A percentile compares a stretch with the other conserved stretches of the same genome.
These are phyloP conservation scores for Ditylenchus dipsaci DNA, from an alignment of 1,140 invertebrate genomes.

Conservation along the genomic window DNA sequence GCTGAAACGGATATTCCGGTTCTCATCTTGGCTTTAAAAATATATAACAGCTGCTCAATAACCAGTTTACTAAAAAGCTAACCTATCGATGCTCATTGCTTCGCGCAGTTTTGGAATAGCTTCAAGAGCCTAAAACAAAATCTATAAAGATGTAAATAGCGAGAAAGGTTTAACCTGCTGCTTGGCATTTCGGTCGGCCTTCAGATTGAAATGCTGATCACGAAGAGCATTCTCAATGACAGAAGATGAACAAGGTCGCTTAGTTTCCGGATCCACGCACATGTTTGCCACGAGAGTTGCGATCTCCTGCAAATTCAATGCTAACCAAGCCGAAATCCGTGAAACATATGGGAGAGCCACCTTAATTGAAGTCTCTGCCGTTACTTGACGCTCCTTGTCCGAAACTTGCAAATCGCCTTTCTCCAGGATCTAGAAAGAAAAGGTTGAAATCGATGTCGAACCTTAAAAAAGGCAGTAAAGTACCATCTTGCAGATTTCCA, in stretches of 20 bases:
- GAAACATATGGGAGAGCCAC: too few species aligned
- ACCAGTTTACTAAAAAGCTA: too few species aligned
- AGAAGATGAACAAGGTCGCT: conserved; percentile 91
- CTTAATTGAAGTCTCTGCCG: conserved; percentile 82
- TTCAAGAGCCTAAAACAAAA: conserved; percentile 70
- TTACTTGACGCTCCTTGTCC: conserved; percentile 87
- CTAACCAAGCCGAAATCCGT: too few species aligned
- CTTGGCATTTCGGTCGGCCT: conserved; percentile 87
- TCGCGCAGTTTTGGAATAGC: conserved; percentile 83
- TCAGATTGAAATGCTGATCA: conserved; percentile 90
- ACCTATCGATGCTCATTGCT: conserved; percentile 75
- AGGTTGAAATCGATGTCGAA: not conserved
- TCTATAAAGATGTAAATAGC: not conserved
- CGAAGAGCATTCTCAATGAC: conserved; percentile 97
- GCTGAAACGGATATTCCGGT: conserved; percentile 71
- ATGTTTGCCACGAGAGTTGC: conserved; percentile 69
- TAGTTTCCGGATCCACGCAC: conserved; percentile 94
- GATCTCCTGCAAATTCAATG: conserved; percentile 41
- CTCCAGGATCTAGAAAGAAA: conserved; percentile 73
- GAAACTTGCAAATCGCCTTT: conserved; percentile 92
- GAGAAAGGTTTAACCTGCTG: conserved; percentile 68
- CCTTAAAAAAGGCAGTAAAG: too few species aligned
- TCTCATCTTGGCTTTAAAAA: conserved; percentile 81
- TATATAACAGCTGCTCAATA: too few species aligned
- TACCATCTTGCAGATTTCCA: conserved; percentile 65